phyloP scores from a whole-genome alignment of 2,888 invertebrate genomes.

The Andrena marginata region DNA sequence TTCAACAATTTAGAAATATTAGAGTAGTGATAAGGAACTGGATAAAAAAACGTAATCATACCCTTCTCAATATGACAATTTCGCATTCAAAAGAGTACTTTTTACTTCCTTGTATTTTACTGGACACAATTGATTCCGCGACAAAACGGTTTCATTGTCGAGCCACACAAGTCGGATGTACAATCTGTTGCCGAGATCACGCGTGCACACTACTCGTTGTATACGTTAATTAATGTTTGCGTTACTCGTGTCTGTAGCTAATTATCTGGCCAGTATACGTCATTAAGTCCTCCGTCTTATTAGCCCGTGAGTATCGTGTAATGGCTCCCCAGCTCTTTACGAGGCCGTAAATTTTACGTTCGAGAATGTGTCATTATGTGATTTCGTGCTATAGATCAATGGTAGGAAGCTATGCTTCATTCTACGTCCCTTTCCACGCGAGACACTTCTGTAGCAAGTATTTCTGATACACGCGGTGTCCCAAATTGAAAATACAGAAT shows the following conservation, averaged over 20 bases:
- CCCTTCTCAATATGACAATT: no score
- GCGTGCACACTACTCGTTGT: constrained; percentile 28
- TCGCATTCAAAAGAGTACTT: no score
- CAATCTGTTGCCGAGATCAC: constrained; percentile 24
- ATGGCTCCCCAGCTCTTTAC: constrained; percentile 54
- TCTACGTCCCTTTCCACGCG: neutral
- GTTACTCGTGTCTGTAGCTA: constrained; percentile 63
- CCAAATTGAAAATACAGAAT: no score
- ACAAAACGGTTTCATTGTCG: constrained; percentile 13
- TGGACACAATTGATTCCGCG: neutral
- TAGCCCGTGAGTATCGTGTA: constrained; percentile 47
- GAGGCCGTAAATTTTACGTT: constrained; percentile 41
- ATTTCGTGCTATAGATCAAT: constrained; percentile 21
- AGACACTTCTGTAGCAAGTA: no score
- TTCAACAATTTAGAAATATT: no score
- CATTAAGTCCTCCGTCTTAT: constrained; percentile 66
- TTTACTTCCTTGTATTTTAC: neutral
- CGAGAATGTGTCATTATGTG: constrained; percentile 40
- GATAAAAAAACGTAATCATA: no score
- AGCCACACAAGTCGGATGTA: neutral
- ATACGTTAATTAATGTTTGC: constrained; percentile 71
- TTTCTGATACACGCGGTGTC: no score
- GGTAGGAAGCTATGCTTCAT: constrained; percentile 1
- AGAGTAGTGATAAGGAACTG: no score
- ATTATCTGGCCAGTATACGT: constrained; percentile 65